Percentiles rank a stretch among this genome's conserved stretches.
Evolutionary conservation across 2,113 vertebrate species (phyloP).

Genomic region (Sinosuthora webbiana): DNA sequence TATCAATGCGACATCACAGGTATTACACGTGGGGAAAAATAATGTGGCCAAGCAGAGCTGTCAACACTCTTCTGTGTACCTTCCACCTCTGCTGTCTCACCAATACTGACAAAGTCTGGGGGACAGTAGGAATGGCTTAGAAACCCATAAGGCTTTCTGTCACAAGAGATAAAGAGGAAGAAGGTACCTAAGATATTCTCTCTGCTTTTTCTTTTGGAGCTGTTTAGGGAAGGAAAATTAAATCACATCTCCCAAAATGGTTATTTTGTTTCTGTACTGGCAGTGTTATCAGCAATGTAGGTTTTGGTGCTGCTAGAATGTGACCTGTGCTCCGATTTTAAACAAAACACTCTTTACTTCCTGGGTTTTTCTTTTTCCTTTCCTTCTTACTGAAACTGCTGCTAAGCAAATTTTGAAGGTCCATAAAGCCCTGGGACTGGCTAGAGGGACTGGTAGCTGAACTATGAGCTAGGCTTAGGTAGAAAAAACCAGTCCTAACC

Average conservation of each 20-base stretch:
- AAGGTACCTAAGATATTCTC: background rate
- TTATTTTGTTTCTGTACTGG: background rate
- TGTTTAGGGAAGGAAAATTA: background rate
- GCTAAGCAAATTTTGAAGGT: background rate
- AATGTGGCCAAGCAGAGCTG: slow-evolving; percentile 40
- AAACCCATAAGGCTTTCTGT: slow-evolving; percentile 19
- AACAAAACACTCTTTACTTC: background rate
- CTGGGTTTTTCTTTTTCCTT: background rate
- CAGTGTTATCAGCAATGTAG: background rate
- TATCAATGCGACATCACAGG: slow-evolving; percentile 53
- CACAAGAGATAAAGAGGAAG: background rate
- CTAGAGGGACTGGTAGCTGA: background rate
- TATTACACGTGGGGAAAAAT: slow-evolving; percentile 23
- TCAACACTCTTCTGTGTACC: slow-evolving; percentile 2
- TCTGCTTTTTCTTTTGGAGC: background rate
- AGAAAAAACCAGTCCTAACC: background rate
- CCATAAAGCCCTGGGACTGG: background rate
- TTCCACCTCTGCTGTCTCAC: slow-evolving; percentile 8
- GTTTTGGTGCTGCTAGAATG: background rate
- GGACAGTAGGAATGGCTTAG: background rate
- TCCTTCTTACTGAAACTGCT: background rate
- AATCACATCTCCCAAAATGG: background rate
- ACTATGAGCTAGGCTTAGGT: background rate
- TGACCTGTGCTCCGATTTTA: background rate
- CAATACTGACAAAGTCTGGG: slow-evolving; percentile 9